Conservation (phyloP, 1,140 invertebrate species). For the Notospermus geniculatus region DNA sequence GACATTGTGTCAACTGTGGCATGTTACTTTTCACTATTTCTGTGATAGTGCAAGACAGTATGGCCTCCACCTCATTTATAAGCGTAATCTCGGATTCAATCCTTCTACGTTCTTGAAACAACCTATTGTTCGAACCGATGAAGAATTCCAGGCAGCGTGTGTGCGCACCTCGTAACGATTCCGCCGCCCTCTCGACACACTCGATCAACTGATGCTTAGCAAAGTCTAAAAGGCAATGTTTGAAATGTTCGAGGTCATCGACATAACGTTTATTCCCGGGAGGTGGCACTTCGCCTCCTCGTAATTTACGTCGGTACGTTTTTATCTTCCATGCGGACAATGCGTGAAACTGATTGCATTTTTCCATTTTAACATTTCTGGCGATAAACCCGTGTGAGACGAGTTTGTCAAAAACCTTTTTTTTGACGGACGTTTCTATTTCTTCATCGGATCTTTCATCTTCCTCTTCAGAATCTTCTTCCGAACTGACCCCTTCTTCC, state of each 20-base stretch:
- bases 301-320: background rate
- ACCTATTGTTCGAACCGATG: background rate
- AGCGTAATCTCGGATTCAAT: no score
- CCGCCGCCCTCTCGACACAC: background rate
- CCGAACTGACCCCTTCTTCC: background rate
- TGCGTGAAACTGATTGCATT: background rate
- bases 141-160: background rate
- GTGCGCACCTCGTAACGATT: background rate
- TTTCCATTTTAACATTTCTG: background rate
- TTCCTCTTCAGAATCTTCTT: background rate
- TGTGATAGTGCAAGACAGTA: no score
- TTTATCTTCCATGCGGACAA: background rate
- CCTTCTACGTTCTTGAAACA: no score
- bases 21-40: no score
- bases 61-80: no score
- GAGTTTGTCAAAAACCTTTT: constrained; percentile 7
- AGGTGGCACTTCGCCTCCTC: background rate
- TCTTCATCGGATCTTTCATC: background rate
- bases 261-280: constrained; percentile 2
- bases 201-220: background rate
- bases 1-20: no score
- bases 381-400: background rate
- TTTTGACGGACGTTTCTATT: background rate
- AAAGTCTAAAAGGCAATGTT: background rate
- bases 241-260: background rate